Evolutionary conservation across 2,797 vertebrate species (phyloP), one percentile per base, ranked within the genome.

Genomic region (Dermochelys coriacea): DNA sequence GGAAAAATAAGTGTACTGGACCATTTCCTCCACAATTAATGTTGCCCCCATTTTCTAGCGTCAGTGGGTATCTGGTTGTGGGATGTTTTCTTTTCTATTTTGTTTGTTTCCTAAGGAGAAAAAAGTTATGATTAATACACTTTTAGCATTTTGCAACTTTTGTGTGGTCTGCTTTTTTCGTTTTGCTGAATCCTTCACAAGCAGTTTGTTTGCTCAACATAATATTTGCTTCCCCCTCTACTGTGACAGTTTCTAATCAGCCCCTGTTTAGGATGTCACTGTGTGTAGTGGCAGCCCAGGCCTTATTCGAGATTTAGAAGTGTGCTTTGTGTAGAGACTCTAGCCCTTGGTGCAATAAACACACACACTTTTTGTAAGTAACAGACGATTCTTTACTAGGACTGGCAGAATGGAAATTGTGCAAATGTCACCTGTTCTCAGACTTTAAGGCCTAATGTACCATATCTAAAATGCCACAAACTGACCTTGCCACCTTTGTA

Each of bases 61-160:
- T 94, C 93, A 91, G 90, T 74, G 87, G 27, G 91, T 95, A 92
- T 78, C 82, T 96, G 96, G 97, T 91, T 93, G 91, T 89, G 94
- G 96, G 85, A 81, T 84, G 85, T 83, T 94, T 97, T 94, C 95
- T 95, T 86, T 93, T 85, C 71, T 77, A n/a, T 85, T 94, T 96
- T 80, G 95, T 95, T 96, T 97, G 64, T 97, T 97, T 94, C 19
- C 93, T 91, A 92, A 64, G 31, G 82, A 84, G 45, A 90, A 84
- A 88, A 84, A 54, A 82, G 7, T 12, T 83, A 77, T 79, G 81
- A 94, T 95, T 92, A 98, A 98, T 97, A 98, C 91, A 97, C 89
- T 90, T 80, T 81, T 83, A 97, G 97, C 97, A 97, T 97, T 97
- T 97, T 96, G 96, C 93, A 95, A n/a, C 6, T 2, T 37, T 37